Conservation (phyloP, 2,797 vertebrate genomes). For the Melanogrammus aeglefinus region DNA sequence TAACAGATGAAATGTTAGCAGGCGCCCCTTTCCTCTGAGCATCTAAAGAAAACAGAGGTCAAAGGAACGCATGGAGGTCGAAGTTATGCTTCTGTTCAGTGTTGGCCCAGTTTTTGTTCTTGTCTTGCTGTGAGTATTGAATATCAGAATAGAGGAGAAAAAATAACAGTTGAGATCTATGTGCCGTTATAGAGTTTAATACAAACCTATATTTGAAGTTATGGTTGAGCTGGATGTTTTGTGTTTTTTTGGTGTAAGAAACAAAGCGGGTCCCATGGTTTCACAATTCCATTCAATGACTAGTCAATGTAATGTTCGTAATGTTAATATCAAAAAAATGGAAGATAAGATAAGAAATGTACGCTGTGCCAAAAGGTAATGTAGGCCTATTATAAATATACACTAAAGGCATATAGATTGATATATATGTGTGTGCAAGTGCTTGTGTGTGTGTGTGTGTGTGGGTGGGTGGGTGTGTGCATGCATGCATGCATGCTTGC, state of each 20-base stretch:
- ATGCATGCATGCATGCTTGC: too few species aligned
- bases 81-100: not conserved
- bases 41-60: not conserved
- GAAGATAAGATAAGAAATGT: not conserved
- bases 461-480: not conserved
- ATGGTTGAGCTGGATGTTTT: not conserved
- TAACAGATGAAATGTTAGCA: not conserved
- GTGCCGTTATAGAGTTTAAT: not conserved
- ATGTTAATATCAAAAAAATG: not conserved
- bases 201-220: not conserved
- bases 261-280: not conserved
- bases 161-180: not conserved
- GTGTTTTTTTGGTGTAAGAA: not conserved
- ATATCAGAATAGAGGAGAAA: not conserved
- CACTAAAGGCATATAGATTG: not conserved
- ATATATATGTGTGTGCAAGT: not conserved
- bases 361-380: not conserved
- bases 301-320: not conserved
- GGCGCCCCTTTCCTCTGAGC: conserved; percentile 1
- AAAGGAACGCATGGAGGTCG: not conserved
- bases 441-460: not conserved
- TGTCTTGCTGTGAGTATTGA: not conserved
- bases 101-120: not conserved
- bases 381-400: not conserved
- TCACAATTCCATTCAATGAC: not conserved